Base-by-base conservation (phyloP, 53 echinoderm and acorn worm genomes). In the Apostichopus leukothele region DNA sequence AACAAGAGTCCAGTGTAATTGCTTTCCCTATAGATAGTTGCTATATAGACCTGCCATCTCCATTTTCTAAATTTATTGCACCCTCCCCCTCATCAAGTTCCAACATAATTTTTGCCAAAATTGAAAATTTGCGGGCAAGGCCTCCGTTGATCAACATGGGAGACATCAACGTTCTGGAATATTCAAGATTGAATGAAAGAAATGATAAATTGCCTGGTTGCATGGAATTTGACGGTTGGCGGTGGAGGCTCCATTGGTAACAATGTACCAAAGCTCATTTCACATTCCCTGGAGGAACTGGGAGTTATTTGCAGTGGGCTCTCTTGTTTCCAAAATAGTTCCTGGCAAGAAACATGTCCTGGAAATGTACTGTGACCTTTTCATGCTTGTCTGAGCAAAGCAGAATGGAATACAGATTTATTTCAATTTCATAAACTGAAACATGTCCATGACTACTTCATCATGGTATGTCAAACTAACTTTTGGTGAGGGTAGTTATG, bases 81-180 rank as follows among this genome's bases (percentile, higher is more conserved):
- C 55, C 54, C 54, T 81, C 54, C 77, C 52, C 54, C 81, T 81
- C 71, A 71, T 71, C 81, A 81, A 81, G 81, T 81, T 81, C 59
- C 81, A 55, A 81, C 57, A 54, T 81, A 81, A 81, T 81, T 81
- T 81, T 59, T n/a, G 16, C n/a, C 23, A 21, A 81, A 81, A 81
- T 81, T 81, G 81, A 81, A 81, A 81, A 54, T 81, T 57, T 81
- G 81, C 60, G 53, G 81, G 81, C 81, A 53, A 51, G 18, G 57
- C 57, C 77, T 57, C 55, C 18, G 81, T 59, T 57, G n/a, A 81
- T 81, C 81, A 81, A 81, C 81, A 81, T 22, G 81, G 81, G 81
- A 81, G 81, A 81, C 81, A 81, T 81, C 81, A 81, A 81, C 53
- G 39, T 19, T 71, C 55, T 81, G 81, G 71, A 81, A 81, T 71